Evolutionary conservation across 2,113 vertebrate species (phyloP).

Genomic region (Hippoglossus stenolepis): DNA sequence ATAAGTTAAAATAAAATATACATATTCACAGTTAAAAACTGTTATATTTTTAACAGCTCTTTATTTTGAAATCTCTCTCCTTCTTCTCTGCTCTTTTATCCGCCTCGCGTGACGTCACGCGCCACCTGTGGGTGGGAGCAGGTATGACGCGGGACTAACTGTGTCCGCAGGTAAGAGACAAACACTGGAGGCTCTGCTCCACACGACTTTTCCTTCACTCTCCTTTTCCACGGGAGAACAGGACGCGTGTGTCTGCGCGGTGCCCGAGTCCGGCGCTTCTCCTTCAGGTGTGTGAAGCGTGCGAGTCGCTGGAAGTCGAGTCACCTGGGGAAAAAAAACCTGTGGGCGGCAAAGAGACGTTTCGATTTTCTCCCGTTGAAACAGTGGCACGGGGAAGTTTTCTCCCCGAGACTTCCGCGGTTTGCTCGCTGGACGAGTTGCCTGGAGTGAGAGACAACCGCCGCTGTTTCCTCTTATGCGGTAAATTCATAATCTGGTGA

Average conservation of each 20-base stretch:
- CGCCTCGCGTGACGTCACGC: slow-evolving; percentile 76
- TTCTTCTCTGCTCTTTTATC: slow-evolving; percentile 20
- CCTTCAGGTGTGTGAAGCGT: neutral
- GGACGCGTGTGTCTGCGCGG: neutral
- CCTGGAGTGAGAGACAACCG: slow-evolving; percentile 24
- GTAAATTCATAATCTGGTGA: slow-evolving; percentile 64
- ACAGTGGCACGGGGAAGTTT: slow-evolving; percentile 20
- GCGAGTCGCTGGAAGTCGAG: neutral
- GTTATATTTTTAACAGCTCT: too few species aligned
- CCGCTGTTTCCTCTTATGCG: slow-evolving; percentile 72
- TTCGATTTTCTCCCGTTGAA: neutral
- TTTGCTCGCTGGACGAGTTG: slow-evolving; percentile 52
- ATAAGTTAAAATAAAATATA: neutral
- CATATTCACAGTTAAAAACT: too few species aligned
- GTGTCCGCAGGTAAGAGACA: slow-evolving; percentile 79
- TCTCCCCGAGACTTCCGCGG: slow-evolving; percentile 76
- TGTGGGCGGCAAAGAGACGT: slow-evolving; percentile 1
- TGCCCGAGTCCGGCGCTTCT: neutral
- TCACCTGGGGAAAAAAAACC: slow-evolving; percentile 25
- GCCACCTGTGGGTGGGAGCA: slow-evolving; percentile 79
- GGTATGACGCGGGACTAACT: slow-evolving; percentile 4
- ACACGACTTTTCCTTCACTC: neutral
- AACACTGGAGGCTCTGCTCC: slow-evolving; percentile 53
- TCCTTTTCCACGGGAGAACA: neutral
- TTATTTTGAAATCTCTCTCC: neutral